These are phyloP conservation scores for Delia radicum DNA, from an alignment of 1,140 invertebrate genomes.

Conservation along the genomic window DNA sequence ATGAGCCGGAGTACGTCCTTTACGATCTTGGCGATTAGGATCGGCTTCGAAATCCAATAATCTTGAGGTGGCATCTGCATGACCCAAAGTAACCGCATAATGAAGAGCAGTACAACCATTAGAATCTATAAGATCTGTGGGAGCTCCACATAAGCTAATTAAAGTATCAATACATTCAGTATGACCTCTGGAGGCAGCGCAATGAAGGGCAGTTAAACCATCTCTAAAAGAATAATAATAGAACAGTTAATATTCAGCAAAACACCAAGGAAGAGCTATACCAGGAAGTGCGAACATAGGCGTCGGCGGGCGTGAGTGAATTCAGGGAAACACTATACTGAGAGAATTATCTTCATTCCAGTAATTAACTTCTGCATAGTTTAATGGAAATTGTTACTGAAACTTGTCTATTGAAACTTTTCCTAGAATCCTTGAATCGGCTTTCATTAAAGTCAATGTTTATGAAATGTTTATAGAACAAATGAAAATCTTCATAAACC, in stretches of 20 bases:
- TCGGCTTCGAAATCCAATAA: conserved; percentile 86
- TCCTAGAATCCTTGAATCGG: no score
- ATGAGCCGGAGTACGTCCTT: conserved; percentile 78
- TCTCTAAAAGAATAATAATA: conserved; percentile 60
- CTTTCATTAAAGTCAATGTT: no score
- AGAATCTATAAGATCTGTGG: conserved; percentile 81
- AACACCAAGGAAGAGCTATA: no score
- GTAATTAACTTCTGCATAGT: not conserved
- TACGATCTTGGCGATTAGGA: conserved; percentile 87
- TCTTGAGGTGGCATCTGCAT: conserved; percentile 89
- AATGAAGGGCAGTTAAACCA: conserved; percentile 87
- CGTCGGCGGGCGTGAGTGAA: no score
- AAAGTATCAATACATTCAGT: conserved; percentile 88
- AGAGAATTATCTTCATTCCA: not conserved
- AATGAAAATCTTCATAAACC: no score
- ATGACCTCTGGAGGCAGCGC: conserved; percentile 93
- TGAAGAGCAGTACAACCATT: conserved; percentile 95
- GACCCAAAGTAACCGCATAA: conserved; percentile 93
- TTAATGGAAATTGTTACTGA: not conserved
- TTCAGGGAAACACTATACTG: no score
- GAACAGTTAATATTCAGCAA: not conserved
- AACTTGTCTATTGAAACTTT: no score
- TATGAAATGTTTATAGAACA: no score
- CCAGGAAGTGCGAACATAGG: no score
- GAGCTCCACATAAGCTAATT: conserved; percentile 83